Base-by-base conservation (phyloP, 2,113 vertebrate genomes). In the Microcebus jonahi region DNA sequence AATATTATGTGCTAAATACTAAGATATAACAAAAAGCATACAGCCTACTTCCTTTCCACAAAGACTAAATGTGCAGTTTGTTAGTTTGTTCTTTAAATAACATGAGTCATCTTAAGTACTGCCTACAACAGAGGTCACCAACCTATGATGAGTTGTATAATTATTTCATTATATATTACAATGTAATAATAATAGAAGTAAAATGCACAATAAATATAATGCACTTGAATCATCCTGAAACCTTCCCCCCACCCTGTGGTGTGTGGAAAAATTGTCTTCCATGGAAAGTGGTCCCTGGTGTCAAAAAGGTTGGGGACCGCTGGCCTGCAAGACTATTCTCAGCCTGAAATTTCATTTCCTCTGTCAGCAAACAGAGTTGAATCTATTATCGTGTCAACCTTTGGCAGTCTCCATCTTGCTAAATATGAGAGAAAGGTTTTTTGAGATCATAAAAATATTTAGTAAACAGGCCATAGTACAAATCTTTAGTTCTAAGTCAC, bases 1-100 rank as follows among this genome's bases (percentile, higher is more conserved):
- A 42, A 88, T 53, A 63, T 59, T 67, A 83, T 21, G 5, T 65
- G 17, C 29, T 88, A 50, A 42, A 92, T 9, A 50, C 29, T 39
- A 80, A 88, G 29, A 67, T 29, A 9, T 67, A 81, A 76, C 84
- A 59, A 59, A 95, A 96, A 79, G 76, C 29, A 90, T 21, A 75
- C 3, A 36, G 20, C 31, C 59, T 42, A 11, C 4, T 94, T 88
- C 20, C 39, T 55, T 81, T 79, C 67, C 2, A 5, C 34, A 27
- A 95, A 90, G 45, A 81, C 18, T 63, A 83, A 90, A 42, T 36
- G 23, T 27, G 13, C 8, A 27, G 15, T 45, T 45, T 88, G 50
- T 84, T 80, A 27, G 15, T 45, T 45, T 90, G 50, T 84, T 80
- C 45, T 76, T 67, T 88, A 76, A 94, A 53, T 70, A 63, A 14